phyloP scores from a whole-genome alignment of 2,113 vertebrate genomes.

The Orthonyx spaldingii region DNA sequence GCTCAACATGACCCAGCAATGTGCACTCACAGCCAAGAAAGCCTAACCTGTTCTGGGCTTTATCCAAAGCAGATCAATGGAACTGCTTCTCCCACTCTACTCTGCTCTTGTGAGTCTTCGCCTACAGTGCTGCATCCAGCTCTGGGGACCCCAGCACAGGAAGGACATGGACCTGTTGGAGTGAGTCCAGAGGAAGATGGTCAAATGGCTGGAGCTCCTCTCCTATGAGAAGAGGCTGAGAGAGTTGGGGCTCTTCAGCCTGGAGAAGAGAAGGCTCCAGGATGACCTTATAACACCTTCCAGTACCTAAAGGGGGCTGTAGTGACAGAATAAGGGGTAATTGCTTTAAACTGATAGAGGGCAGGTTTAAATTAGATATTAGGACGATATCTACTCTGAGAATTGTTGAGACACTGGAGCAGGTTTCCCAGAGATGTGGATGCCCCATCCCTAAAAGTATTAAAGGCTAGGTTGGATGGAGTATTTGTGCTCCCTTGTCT shows the following conservation, averaged over 20 bases:
- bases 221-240: background rate
- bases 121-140: background rate
- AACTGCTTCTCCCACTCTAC: background rate
- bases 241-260: background rate
- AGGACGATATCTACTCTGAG: background rate
- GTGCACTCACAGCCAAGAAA: background rate
- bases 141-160: background rate
- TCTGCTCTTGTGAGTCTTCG: background rate
- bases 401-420: background rate
- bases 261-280: background rate
- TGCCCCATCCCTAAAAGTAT: background rate
- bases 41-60: background rate
- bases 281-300: background rate
- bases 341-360: background rate
- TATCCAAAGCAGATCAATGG: background rate
- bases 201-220: background rate
- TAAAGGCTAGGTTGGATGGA: background rate
- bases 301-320: background rate
- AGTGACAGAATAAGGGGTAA: background rate
- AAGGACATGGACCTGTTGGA: background rate
- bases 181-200: background rate
- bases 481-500: background rate
- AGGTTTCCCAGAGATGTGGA: background rate
- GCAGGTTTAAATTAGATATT: background rate
- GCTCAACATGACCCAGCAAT: rapidly evolving